A percentile compares a stretch with the other conserved stretches of the same genome.
Conservation (phyloP, 1,140 invertebrate genomes). For the Cyclargus thomasi region DNA sequence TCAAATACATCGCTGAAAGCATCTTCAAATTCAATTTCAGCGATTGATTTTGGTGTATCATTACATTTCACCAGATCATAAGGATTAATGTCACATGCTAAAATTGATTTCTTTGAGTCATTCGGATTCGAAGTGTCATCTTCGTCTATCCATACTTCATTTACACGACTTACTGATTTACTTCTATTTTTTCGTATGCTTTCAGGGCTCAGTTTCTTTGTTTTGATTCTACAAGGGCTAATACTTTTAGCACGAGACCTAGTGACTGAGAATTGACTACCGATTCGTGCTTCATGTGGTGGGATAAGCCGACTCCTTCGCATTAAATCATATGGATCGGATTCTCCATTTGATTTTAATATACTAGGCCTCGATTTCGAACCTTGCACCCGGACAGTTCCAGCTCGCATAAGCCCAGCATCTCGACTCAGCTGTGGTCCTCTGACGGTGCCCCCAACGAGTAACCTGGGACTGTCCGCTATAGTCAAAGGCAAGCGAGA, state of each 20-base stretch:
- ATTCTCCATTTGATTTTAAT: conserved; percentile 72
- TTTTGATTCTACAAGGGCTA: conserved; percentile 73
- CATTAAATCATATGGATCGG: conserved; percentile 88
- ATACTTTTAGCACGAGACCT: conserved; percentile 78
- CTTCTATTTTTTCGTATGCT: conserved; percentile 61
- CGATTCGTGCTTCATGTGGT: conserved; percentile 74
- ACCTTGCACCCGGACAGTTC: conserved; percentile 78
- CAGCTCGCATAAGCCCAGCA: conserved; percentile 70
- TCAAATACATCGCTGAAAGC: conserved; percentile 59
- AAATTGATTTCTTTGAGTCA: conserved; percentile 81
- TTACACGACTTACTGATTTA: conserved; percentile 71
- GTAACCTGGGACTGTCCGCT: conserved; percentile 69
- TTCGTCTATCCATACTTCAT: conserved; percentile 69
- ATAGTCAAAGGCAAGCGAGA: conserved; percentile 80
- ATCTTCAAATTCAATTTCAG: conserved; percentile 63
- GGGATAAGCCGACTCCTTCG: conserved; percentile 82
- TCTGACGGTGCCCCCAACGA: conserved; percentile 76
- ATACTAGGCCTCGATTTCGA: conserved; percentile 78
- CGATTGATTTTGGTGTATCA: conserved; percentile 51
- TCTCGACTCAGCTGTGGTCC: conserved; percentile 67
- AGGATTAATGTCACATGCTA: conserved; percentile 90
- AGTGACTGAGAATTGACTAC: conserved; percentile 70
- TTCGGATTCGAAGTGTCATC: conserved; percentile 56
- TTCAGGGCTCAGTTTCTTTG: conserved; percentile 66
- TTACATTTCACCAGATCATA: conserved; percentile 83